These are phyloP conservation scores for Creontiades dilutus DNA, from an alignment of 2,888 invertebrate genomes.

Conservation along the genomic window DNA sequence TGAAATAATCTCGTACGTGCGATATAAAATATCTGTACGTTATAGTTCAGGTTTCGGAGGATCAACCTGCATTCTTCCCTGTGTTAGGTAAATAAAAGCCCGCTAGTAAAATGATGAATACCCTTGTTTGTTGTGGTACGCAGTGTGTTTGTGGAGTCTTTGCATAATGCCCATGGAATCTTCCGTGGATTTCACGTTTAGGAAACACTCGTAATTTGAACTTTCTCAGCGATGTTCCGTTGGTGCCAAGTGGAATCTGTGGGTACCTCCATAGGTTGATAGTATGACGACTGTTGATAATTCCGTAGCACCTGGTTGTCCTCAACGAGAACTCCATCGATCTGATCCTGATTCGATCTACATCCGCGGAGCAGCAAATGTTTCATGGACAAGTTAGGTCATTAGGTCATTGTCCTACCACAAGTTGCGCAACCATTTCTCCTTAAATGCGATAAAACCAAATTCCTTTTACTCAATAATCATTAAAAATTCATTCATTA, in stretches of 20 bases:
- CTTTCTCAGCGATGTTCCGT: not conserved
- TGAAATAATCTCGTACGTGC: no score
- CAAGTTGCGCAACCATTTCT: not conserved
- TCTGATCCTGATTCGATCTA: no score
- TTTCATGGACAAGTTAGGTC: not conserved
- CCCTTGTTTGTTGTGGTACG: no score
- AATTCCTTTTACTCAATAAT: not conserved
- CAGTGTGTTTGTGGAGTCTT: no score
- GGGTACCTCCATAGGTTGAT: not conserved
- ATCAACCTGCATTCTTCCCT: no score
- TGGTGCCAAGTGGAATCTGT: not conserved
- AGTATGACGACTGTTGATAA: not conserved
- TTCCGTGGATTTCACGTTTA: no score
- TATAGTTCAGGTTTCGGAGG: no score
- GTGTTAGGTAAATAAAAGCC: no score
- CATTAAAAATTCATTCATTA: no score
- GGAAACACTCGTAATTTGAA: not conserved
- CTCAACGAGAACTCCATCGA: not conserved
- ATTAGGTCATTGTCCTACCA: not conserved
- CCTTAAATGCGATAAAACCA: not conserved
- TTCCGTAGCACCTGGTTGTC: not conserved
- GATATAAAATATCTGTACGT: no score
- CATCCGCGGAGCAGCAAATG: not conserved
- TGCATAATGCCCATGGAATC: no score
- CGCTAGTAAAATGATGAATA: no score